Conservation (phyloP, 1,140 invertebrate genomes). For the Apis florea region DNA sequence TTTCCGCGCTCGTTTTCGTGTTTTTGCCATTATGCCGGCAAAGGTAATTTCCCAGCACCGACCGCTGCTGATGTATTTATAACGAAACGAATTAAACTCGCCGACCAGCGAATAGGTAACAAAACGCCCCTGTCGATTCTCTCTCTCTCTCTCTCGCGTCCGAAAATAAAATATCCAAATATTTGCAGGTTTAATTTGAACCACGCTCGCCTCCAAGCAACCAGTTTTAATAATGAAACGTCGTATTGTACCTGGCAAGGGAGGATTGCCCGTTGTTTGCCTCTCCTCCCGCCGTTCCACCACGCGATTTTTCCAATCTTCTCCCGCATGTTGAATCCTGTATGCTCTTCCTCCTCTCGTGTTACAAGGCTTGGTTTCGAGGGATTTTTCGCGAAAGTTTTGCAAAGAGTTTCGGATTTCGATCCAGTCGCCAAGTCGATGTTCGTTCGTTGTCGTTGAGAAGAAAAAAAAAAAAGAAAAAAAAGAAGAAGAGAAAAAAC, state of each 20-base stretch:
- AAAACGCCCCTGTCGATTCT: slow-evolving; percentile 28
- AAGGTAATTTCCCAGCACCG: slow-evolving; percentile 68
- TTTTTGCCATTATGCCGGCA: slow-evolving; percentile 41
- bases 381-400: no score
- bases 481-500: no score
- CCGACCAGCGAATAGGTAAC: slow-evolving; percentile 48
- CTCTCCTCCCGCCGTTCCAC: no score
- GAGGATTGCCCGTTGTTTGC: slow-evolving; percentile 33
- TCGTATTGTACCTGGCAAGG: slow-evolving; percentile 72
- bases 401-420: no score
- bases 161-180: slow-evolving; percentile 66
- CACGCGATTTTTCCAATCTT: no score
- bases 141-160: slow-evolving; percentile 4
- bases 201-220: slow-evolving; percentile 42
- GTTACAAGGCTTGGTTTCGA: no score
- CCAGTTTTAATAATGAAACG: slow-evolving; percentile 75
- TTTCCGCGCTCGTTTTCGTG: slow-evolving; percentile 43
- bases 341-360: no score
- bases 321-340: no score
- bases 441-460: no score
- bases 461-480: no score
- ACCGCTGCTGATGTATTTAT: slow-evolving; percentile 61
- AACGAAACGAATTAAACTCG: slow-evolving; percentile 65
- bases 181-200: slow-evolving; percentile 66
- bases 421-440: no score